phyloP scores from a whole-genome alignment of 2,888 invertebrate genomes.

The Amblyjoppa fuscipennis region DNA sequence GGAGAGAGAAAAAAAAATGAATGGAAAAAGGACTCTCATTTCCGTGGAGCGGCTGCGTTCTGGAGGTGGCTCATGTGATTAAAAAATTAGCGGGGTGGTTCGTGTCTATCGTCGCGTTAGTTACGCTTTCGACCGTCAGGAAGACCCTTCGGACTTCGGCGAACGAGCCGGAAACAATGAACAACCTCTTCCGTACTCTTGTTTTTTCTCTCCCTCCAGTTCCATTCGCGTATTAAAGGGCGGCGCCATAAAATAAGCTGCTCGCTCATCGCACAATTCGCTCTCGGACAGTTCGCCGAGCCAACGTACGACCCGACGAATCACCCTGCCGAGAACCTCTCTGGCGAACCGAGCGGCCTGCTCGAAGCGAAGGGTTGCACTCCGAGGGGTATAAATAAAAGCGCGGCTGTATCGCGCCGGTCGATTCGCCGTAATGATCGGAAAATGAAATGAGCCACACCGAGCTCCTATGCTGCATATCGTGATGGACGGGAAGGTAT shows the following conservation, averaged over 20 bases:
- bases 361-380: not conserved
- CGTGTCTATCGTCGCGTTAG: slow-evolving; percentile 69
- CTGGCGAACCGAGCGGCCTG: not conserved
- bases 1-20: slow-evolving; percentile 16
- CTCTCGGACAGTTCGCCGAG: slow-evolving; percentile 20
- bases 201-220: slow-evolving; percentile 37
- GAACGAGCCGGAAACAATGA: slow-evolving; percentile 27
- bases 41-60: slow-evolving; percentile 25
- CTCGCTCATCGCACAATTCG: slow-evolving; percentile 62
- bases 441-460: slow-evolving; percentile 7
- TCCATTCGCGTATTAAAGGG: slow-evolving; percentile 71
- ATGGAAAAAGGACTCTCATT: not conserved
- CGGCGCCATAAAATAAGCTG: slow-evolving; percentile 77
- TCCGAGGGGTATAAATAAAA: not conserved
- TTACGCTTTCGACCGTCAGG: slow-evolving; percentile 47
- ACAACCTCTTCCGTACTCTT: slow-evolving; percentile 48
- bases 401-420: not conserved
- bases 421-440: slow-evolving; percentile 2
- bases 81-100: slow-evolving; percentile 82
- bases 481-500: slow-evolving; percentile 4
- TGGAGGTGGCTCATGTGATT: slow-evolving; percentile 78
- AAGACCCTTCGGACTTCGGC: slow-evolving; percentile 67
- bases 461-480: not conserved
- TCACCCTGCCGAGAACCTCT: not conserved
- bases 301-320: not conserved